These are phyloP conservation scores for Clarias gariepinus DNA, from an alignment of 2,113 vertebrate species.

Conservation along the genomic window DNA sequence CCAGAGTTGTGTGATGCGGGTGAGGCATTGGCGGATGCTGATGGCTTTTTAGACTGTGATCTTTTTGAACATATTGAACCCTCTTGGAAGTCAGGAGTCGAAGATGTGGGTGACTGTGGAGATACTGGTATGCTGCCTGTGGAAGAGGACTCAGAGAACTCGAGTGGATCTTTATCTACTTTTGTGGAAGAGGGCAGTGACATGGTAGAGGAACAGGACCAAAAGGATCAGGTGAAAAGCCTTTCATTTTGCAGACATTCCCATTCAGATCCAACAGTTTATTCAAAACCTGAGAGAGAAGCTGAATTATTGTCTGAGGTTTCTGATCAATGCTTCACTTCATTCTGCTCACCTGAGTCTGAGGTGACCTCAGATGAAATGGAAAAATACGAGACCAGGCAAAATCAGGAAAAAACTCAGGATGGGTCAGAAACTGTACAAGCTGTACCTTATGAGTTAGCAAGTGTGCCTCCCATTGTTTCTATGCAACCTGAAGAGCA, in stretches of 20 bases:
- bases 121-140: conserved; percentile 35
- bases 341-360: conserved; percentile 39
- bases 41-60: conserved; percentile 51
- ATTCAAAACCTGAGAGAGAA: conserved; percentile 24
- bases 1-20: conserved; percentile 54
- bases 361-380: not conserved
- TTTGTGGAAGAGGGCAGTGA: conserved; percentile 33
- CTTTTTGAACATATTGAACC: conserved; percentile 38
- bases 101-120: conserved; percentile 2
- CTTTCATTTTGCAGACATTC: not conserved
- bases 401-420: not conserved
- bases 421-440: conserved; percentile 2
- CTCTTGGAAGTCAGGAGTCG: conserved; percentile 1
- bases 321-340: conserved; percentile 3
- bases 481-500: conserved; percentile 2
- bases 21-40: conserved; percentile 51
- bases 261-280: conserved; percentile 18
- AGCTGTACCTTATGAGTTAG: not conserved
- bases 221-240: conserved; percentile 3
- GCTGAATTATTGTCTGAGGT: conserved; percentile 20
- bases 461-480: not conserved
- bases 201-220: not conserved
- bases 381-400: conserved; percentile 2
- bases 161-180: conserved; percentile 23
- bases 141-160: conserved; percentile 28